A percentile compares a stretch with the other conserved stretches of the same genome.
phyloP scores from a whole-genome alignment of 2,888 invertebrate genomes.

The Papilio elwesi region DNA sequence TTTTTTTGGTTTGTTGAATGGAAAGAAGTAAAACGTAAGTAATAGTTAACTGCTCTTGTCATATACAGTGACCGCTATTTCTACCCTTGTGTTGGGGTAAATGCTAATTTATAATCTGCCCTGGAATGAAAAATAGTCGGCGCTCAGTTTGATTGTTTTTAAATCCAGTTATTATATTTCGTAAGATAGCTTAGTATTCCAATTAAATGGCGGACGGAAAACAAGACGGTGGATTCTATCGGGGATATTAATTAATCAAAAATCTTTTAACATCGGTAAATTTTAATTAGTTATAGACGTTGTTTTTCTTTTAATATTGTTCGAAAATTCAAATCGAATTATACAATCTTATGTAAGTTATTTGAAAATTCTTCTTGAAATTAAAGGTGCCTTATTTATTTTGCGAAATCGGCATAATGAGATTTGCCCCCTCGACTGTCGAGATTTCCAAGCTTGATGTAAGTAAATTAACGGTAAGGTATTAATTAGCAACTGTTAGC shows the following conservation, averaged over 20 bases:
- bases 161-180: conserved; percentile 35
- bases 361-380: conserved; percentile 13
- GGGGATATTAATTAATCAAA: conserved; percentile 33
- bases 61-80: background rate
- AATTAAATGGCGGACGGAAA: conserved; percentile 28
- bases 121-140: background rate
- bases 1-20: no score
- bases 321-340: conserved; percentile 8
- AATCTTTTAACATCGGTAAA: conserved; percentile 17
- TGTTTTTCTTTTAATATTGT: conserved; percentile 8
- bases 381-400: conserved; percentile 34
- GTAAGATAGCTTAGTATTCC: conserved; percentile 33
- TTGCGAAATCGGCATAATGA: conserved; percentile 32
- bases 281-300: conserved; percentile 7
- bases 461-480: conserved; percentile 35
- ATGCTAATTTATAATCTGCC: background rate
- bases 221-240: conserved; percentile 24
- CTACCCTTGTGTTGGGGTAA: background rate
- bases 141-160: conserved; percentile 31
- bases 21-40: no score
- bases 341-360: background rate
- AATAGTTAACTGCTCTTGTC: no score
- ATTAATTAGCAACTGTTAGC: conserved; percentile 31
- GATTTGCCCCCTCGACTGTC: conserved; percentile 29
- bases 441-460: conserved; percentile 25